Evolutionary conservation across 2,888 invertebrate species (phyloP).

Genomic region (Synanthedon vespiformis): DNA sequence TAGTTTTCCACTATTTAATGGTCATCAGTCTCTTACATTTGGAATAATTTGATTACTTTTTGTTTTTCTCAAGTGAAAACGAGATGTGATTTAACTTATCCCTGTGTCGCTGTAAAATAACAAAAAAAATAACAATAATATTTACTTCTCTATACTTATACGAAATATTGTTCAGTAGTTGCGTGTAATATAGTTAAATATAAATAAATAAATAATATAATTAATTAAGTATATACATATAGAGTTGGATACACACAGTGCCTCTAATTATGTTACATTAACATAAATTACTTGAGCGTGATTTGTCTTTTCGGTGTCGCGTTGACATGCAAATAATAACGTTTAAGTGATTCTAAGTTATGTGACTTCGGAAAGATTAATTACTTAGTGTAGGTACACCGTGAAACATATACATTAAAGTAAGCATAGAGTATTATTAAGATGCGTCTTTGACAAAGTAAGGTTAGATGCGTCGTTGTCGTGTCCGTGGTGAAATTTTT

Average conservation of each 20-base stretch:
- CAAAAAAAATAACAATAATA: neutral
- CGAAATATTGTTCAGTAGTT: conserved; percentile 6
- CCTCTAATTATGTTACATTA: conserved; percentile 73
- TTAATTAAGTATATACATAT: conserved; percentile 19
- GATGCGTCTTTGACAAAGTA: conserved; percentile 23
- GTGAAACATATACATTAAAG: conserved; percentile 45
- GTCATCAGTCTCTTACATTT: neutral
- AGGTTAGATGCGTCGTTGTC: conserved; percentile 22
- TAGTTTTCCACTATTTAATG: neutral
- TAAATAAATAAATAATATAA: conserved; percentile 21
- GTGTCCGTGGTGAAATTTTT: conserved; percentile 43
- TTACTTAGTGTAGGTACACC: conserved; percentile 49
- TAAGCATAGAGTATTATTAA: conserved; percentile 45
- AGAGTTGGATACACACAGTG: conserved; percentile 69
- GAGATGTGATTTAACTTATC: neutral
- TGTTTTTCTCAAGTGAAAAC: neutral
- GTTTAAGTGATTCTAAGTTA: conserved; percentile 8
- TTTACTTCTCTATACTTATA: neutral
- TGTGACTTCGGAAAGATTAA: conserved; percentile 53
- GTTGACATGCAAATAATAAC: conserved; percentile 3
- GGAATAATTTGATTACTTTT: neutral
- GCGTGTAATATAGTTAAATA: conserved; percentile 36
- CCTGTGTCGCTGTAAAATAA: neutral
- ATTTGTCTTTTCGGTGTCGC: conserved; percentile 55
- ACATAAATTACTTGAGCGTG: conserved; percentile 67